Conservation (phyloP, 2,113 vertebrate genomes). For the Psammodynastes pulverulentus region DNA sequence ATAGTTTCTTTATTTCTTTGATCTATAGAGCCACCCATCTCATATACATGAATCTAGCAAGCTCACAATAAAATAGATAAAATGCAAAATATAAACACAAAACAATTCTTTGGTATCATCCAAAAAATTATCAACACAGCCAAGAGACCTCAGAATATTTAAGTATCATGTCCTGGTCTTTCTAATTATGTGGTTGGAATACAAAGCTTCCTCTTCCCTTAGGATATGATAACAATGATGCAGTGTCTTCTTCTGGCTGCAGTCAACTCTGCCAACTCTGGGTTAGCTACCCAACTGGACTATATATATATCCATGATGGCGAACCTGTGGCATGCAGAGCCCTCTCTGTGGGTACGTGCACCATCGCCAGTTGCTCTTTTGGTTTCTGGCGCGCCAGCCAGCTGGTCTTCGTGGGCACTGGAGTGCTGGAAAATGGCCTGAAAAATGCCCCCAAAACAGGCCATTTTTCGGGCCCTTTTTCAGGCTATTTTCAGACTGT, state of each 20-base stretch:
- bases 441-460: no score
- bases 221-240: background rate
- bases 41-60: background rate
- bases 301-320: no score
- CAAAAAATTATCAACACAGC: background rate
- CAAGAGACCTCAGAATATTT: background rate
- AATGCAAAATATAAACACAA: background rate
- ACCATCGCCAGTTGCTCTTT: no score
- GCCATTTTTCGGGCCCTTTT: no score
- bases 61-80: background rate
- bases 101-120: background rate
- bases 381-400: no score
- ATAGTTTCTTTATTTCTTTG: background rate
- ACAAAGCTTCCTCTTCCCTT: background rate
- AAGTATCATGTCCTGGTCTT: background rate
- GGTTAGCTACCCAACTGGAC: background rate
- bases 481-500: no score
- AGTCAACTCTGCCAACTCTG: background rate
- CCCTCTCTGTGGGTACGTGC: no score
- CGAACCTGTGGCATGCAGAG: no score
- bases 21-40: background rate
- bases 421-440: no score
- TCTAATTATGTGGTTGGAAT: background rate
- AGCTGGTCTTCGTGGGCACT: no score
- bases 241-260: background rate